phyloP scores from a whole-genome alignment of 2,113 vertebrate species.

The Dipodomys stephensi region DNA sequence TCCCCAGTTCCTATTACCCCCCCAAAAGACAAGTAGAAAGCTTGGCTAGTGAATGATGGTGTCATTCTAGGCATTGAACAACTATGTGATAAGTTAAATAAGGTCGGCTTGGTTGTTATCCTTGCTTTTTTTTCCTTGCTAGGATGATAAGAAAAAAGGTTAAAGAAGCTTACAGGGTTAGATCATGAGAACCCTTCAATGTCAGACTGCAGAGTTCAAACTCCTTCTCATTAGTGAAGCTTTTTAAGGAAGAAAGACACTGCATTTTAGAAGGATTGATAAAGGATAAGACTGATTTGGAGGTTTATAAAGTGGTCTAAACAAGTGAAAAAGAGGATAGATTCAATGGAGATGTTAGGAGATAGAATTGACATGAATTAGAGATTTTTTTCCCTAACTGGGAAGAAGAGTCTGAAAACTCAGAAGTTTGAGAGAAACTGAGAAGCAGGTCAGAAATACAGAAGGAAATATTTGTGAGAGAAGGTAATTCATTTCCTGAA shows the following conservation, averaged over 20 bases:
- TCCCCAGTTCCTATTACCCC: neutral
- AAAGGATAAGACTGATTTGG: constrained; percentile 13
- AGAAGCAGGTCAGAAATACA: neutral
- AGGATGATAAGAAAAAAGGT: neutral
- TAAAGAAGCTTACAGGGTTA: neutral
- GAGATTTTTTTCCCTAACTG: neutral
- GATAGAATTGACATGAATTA: neutral
- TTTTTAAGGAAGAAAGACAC: constrained; percentile 16
- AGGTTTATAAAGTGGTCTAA: neutral
- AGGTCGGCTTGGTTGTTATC: neutral
- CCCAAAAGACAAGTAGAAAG: neutral
- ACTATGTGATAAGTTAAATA: neutral
- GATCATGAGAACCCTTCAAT: neutral
- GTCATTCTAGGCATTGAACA: constrained; percentile 19
- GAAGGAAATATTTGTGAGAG: constrained; percentile 33
- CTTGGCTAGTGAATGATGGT: neutral
- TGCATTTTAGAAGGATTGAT: constrained; percentile 34
- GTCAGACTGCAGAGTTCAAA: neutral
- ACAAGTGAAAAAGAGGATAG: neutral
- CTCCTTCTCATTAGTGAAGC: constrained; percentile 4
- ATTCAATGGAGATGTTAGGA: neutral
- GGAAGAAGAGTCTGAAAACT: neutral
- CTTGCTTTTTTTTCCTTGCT: constrained; percentile 11
- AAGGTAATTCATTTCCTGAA: constrained; percentile 32
- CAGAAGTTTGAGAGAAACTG: neutral